Base-by-base conservation (phyloP, 2,113 vertebrate genomes). In the Bujurquina vittata region DNA sequence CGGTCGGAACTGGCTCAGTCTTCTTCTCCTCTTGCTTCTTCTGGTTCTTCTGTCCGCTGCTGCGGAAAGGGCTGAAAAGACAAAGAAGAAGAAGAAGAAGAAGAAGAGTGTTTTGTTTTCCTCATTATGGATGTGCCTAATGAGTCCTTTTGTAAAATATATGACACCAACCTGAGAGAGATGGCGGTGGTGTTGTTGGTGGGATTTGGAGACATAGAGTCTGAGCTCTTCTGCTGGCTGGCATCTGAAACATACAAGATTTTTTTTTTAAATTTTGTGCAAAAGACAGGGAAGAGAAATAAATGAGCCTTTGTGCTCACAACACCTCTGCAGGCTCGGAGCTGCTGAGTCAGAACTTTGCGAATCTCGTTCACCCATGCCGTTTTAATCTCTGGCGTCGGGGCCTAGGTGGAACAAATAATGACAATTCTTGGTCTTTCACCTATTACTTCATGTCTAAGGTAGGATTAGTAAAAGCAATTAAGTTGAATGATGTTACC, bases 281-380 rank as follows among this genome's bases (percentile, higher is more conserved):
- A 35, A 59, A 57, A 55, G 5, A 11, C 14, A 49, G 7, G 4
- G 3, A 63, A n/a, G 18, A 37, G 18, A 37, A 22, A 4, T 10
- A 37, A 23, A 59, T 2, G 7, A 1, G 60, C 23, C 8, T 52
- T 7, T 20, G 46, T 10, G 12, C 56, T 20, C 20, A 20, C 3
- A 2, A 4, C 95, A 99, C 98, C 98, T 95, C 97, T 95, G 92
- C 93, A 99, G 40, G 98, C 98, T 87, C 98, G 96, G 14, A 99
- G 96, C 88, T 99, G 98, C 79, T 97, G 96, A 0, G 98, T 99
- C 86, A 99, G 92, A 79, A 99, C 97, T 92, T 99, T 99, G 54
- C 98, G 96, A 86, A 99, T 99, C 94, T 98, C 98, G 29, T 94
- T 98, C 87, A 99, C 96, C 98, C 98, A 99, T 0, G 96, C 92